Evolutionary conservation across 2,113 vertebrate genomes (phyloP).

Genomic region (Calcarius ornatus): DNA sequence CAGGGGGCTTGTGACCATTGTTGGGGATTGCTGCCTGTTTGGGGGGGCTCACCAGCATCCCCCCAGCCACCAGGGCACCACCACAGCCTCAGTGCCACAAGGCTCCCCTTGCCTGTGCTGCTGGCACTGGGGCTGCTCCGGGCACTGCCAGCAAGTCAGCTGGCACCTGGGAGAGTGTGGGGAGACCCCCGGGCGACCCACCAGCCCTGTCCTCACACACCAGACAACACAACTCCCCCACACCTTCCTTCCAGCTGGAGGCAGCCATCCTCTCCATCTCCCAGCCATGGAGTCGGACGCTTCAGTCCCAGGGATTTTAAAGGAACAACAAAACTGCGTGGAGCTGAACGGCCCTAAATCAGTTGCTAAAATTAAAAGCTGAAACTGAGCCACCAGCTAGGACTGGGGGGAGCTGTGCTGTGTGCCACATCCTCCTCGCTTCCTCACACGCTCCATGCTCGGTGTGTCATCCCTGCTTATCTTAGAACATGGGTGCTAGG

Average conservation of each 20-base stretch:
- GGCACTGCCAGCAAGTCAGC: neutral
- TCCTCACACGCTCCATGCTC: slow-evolving; percentile 33
- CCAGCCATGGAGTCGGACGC: rapidly evolving
- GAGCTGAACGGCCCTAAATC: neutral
- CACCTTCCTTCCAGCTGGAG: neutral
- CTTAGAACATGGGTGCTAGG: neutral
- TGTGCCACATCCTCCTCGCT: slow-evolving; percentile 56
- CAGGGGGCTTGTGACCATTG: rapidly evolving
- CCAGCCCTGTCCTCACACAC: neutral
- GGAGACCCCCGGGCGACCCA: neutral
- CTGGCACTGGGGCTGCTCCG: rapidly evolving
- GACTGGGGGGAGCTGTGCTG: neutral
- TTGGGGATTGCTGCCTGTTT: neutral
- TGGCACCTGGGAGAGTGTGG: neutral
- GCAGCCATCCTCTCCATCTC: neutral
- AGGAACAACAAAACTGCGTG: neutral
- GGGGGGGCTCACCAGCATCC: neutral
- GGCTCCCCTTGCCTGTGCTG: rapidly evolving
- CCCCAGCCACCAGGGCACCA: neutral
- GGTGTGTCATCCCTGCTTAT: slow-evolving; percentile 38
- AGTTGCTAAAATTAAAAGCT: slow-evolving; percentile 56
- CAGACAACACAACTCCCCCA: neutral
- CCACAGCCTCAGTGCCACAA: neutral
- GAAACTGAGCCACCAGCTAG: slow-evolving; percentile 42
- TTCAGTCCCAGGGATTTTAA: neutral